Evolutionary conservation across 2,888 invertebrate species (phyloP), one percentile per base, ranked within the genome.

Genomic region (Copidosoma aretas): DNA sequence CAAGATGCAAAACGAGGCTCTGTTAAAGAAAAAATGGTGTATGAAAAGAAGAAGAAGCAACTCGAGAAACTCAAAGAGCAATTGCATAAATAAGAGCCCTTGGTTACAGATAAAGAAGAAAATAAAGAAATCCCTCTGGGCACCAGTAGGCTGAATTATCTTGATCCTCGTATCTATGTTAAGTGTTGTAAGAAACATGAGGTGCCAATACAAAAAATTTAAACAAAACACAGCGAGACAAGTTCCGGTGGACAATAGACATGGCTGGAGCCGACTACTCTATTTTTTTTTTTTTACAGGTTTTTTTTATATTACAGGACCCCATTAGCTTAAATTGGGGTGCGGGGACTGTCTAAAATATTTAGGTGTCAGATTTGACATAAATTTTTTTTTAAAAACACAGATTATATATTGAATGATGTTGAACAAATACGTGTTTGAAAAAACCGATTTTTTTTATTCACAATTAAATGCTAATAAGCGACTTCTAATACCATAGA

Each of bases 171-270:
- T 83, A 99, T 99, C 84, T 93, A 94, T 65, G 95, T 99, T 68
- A 98, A 98, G 76, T 99, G 99, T 99, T 98, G 98, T 87, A 98
- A 98, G 86, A 99, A 98, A 84, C 88, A 93, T 84, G 91, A 91
- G 64, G 95, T 99, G 61, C 98, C 98, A 58, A 91, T 99, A 77
- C 98, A 99, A 83, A 99, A 98, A 85, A 94, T 99, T 77, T 99
- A 98, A 99, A 98, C 86, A 98, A 98, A 87, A 99, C 99, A 61
- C 99, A 99, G 85, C 90, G 98, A 75, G 98, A 97, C 82, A 99
- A 99, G 86, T 99, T 99, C 88, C 91, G 96, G 79, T 99, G 99
- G 99, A 99, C 99, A 72, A 97, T 99, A 79, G 99, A 99, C 83
- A 99, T 99, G 99, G 97, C 96, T 75, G 94, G 93, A 71, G 91